Evolutionary conservation across 2,797 vertebrate species (phyloP), one percentile per base, ranked within the genome.

Genomic region (Falco concolor): DNA sequence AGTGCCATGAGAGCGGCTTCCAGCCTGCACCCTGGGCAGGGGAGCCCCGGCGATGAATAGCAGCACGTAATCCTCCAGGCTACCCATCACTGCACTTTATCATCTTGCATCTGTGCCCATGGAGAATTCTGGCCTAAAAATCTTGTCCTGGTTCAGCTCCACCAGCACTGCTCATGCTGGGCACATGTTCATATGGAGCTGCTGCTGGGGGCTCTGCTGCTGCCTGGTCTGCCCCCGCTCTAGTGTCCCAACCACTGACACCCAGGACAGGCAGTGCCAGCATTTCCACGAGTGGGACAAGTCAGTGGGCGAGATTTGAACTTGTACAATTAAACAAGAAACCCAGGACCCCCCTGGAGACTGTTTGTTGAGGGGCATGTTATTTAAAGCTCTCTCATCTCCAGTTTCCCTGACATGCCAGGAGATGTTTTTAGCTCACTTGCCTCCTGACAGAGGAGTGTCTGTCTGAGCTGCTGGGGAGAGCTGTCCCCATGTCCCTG

Each of bases 401-500:
- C 93, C 2, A 8, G 49, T 87, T 93, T 92, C 75, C 34, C 78
- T 52, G 82, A 28, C 24, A 8, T 28, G 47, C 83, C 82, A 38
- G 38, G 53, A 74, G 82, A 10, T 57, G 59, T 28, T 91, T 95
- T 94, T 78, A 87, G 82, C 84, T 77, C 17, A 0, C 13, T 87
- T 3, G 4, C 15, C 25, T 70, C 53, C 63, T 59, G 68, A 25
- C 27, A 42, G 28, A 40, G n/a, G 61, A 68, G 38, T 0, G 10
- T 70, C 78, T 34, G 61, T 52, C 68, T 73, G 91, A 57, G 75
- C 34, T 1, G 2, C 68, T 12, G 44, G 45, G 68, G 36, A 52
- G 67, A 67, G 76, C 44, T 18, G 1, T 38, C 21, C 45, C 52
- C 0, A 0, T 47, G 87, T 57, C 60, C 52, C 25, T 2, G 0